phyloP scores from a whole-genome alignment of 2,797 vertebrate genomes.

The Malurus leucopterus region DNA sequence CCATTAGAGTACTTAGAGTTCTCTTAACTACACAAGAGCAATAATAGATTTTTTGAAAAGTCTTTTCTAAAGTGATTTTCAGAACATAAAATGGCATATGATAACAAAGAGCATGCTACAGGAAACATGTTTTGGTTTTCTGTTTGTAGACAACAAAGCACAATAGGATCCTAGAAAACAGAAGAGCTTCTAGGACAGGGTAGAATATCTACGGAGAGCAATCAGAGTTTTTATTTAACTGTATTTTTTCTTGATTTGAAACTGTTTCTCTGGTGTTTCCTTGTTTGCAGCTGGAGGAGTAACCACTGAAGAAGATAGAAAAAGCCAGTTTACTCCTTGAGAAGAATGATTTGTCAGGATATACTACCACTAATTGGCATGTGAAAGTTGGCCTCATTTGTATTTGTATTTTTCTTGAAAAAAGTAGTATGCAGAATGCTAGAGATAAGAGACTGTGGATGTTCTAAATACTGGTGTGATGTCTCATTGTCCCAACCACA shows the following conservation, averaged over 20 bases:
- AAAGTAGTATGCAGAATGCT: not conserved
- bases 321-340: not conserved
- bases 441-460: not conserved
- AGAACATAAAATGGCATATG: not conserved
- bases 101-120: not conserved
- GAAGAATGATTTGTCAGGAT: not conserved
- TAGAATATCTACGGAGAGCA: not conserved
- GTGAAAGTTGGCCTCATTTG: not conserved
- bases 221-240: not conserved
- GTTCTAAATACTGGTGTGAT: not conserved
- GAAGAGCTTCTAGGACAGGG: not conserved
- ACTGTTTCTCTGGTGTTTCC: not conserved
- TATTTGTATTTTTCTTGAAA: no score
- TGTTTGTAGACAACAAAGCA: not conserved
- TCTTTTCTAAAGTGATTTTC: not conserved
- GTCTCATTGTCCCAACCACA: not conserved
- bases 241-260: not conserved
- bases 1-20: not conserved
- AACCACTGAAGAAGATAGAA: not conserved
- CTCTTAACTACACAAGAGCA: not conserved
- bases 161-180: not conserved
- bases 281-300: not conserved
- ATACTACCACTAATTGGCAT: not conserved
- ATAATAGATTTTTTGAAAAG: not conserved
- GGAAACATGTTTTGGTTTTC: not conserved